Conservation (phyloP, 1,140 invertebrate species). For the Drosophila gunungcola region DNA sequence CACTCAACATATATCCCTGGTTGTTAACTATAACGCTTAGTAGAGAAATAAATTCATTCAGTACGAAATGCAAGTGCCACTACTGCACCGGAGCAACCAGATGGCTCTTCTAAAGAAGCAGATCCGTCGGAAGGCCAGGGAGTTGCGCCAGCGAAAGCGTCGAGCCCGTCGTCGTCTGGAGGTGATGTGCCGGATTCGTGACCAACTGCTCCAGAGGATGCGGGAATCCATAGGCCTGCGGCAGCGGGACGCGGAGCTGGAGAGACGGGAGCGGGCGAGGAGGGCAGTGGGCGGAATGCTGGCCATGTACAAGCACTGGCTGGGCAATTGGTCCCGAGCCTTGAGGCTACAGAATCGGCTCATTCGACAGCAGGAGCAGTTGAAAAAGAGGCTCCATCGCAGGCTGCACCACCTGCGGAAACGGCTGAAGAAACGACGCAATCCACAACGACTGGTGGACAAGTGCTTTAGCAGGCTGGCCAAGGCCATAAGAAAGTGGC, state of each 20-base stretch:
- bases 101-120: slow-evolving; percentile 34
- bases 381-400: slow-evolving; percentile 7
- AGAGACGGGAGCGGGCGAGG: background rate
- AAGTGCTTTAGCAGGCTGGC: background rate
- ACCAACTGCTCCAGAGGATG: slow-evolving; percentile 9
- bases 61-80: slow-evolving; percentile 17
- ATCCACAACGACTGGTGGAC: slow-evolving; percentile 2
- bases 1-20: background rate
- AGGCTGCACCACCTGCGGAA: slow-evolving; percentile 12
- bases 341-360: slow-evolving; percentile 10
- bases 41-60: background rate
- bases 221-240: slow-evolving; percentile 1
- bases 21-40: background rate
- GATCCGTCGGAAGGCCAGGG: slow-evolving; percentile 27
- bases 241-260: background rate
- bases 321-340: slow-evolving; percentile 17
- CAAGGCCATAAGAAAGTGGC: slow-evolving; percentile 11
- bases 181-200: slow-evolving; percentile 24
- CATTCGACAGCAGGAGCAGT: background rate
- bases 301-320: slow-evolving; percentile 22
- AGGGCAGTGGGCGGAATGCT: background rate
- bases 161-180: slow-evolving; percentile 2
- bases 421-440: slow-evolving; percentile 4
- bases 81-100: slow-evolving; percentile 27
- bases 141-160: slow-evolving; percentile 8